Evolutionary conservation across 1,140 invertebrate species (phyloP), one percentile per base, ranked within the genome.

Genomic region (Andrena cerasifolii): DNA sequence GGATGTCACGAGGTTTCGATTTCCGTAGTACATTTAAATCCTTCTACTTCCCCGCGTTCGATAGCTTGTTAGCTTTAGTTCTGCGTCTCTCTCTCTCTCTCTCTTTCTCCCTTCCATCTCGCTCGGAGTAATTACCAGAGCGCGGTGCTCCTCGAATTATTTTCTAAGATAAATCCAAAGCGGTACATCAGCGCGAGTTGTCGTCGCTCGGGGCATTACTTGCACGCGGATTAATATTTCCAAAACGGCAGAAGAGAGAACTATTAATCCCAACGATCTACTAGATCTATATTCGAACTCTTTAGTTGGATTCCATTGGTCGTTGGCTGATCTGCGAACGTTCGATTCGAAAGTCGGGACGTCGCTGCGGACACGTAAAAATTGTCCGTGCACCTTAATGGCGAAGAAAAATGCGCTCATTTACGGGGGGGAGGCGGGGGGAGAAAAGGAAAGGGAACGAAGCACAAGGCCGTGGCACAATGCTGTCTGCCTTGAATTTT

Each of bases 401-500:
- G 77, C 16, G 74, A 40, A n/a, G 47, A 70, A 28, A 67, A 82
- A 65, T 63, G 36, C 45, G 31, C 65, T 82, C 63, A 26, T 83
- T 83, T 74, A 79, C 63, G 63, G 10, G 40, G 66, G 67, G 78
- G 5, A 8, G n/a, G 66, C 67, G 78, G 5, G 6, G n/a, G 33
- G 74, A 61, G 74, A 36, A 82, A 56, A 67, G 21, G 21, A 68
- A 77, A 83, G 51, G 31, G 51, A 79, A 51, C 26, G 33, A n/a
- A 65, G 33, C 24, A 40, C 66, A 79, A 83, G 63, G 45, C 76
- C 28, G 75, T 21, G 61, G 68, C 56, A 86, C 80, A 86, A 86
- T 83, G 72, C 56, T 68, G 78, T 86, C 77, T 86, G 83, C 59
- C 58, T 79, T 67, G 78, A 86, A 81, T 80, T 83, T 83, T 53